These are phyloP conservation scores for Platyscapa corneri DNA, from an alignment of 1,140 invertebrate species.

Conservation along the genomic window DNA sequence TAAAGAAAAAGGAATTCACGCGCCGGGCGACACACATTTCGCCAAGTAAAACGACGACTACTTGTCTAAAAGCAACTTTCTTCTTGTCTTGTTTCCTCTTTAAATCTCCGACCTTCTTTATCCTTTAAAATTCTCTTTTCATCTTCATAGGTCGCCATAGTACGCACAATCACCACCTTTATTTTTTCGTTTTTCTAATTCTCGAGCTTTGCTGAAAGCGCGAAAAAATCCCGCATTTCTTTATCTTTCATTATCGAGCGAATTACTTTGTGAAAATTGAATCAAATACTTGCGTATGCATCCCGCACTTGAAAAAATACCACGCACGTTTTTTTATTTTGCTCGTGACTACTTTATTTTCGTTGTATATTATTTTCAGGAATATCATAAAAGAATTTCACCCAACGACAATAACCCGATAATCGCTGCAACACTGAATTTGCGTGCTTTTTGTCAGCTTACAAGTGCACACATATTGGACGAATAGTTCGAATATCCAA, in stretches of 20 bases:
- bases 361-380: background rate
- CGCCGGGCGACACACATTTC: conserved; percentile 1
- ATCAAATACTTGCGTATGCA: too few relatives aligned
- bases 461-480: too few relatives aligned
- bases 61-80: background rate
- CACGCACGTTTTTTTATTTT: background rate
- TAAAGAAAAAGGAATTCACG: conserved; percentile 45
- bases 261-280: too few relatives aligned
- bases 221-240: too few relatives aligned
- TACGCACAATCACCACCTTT: background rate
- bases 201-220: too few relatives aligned
- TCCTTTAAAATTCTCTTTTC: conserved; percentile 25
- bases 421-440: background rate
- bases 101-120: background rate
- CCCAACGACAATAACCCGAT: background rate
- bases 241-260: too few relatives aligned
- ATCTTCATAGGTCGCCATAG: background rate
- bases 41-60: background rate
- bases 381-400: background rate
- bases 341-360: background rate
- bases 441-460: background rate
- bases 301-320: too few relatives aligned
- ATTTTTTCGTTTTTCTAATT: background rate
- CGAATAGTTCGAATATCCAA: background rate
- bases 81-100: background rate